Percentiles rank a stretch among this genome's conserved stretches.
These are phyloP conservation scores for Tolypeutes matacus DNA, from an alignment of 2,797 vertebrate genomes.

Conservation along the genomic window DNA sequence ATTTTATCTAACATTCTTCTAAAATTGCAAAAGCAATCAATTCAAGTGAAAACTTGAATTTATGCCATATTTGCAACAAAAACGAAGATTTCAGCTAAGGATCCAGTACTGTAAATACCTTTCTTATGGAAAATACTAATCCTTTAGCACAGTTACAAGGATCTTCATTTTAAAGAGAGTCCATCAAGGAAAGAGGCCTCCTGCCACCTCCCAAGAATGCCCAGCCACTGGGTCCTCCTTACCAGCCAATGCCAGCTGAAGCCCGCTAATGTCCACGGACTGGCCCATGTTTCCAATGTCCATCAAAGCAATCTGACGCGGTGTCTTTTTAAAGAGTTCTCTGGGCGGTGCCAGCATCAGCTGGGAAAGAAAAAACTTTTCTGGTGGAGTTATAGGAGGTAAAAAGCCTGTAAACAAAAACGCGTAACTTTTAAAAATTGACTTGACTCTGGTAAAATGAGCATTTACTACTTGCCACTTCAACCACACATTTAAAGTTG, in stretches of 20 bases:
- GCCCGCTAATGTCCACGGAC: constrained; percentile 97
- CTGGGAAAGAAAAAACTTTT: constrained; percentile 99
- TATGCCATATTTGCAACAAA: neutral
- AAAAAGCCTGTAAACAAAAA: constrained; percentile 92
- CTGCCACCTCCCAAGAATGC: neutral
- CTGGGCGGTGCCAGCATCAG: constrained; percentile 98
- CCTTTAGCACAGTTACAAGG: neutral
- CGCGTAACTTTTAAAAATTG: constrained; percentile 9
- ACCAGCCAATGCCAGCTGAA: constrained; percentile 97
- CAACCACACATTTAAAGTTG: neutral
- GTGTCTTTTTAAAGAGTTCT: constrained; percentile 99
- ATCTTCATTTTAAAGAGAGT: neutral
- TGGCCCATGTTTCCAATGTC: constrained; percentile 95
- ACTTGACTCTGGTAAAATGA: constrained; percentile 28
- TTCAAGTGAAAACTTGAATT: constrained; percentile 14
- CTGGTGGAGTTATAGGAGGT: constrained; percentile 97
- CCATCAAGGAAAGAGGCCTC: neutral
- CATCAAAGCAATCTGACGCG: constrained; percentile 97
- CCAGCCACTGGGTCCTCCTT: neutral
- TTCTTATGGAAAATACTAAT: neutral
- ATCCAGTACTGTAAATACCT: neutral
- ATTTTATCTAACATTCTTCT: constrained; percentile 42
- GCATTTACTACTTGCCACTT: constrained; percentile 12
- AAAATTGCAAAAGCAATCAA: constrained; percentile 11
- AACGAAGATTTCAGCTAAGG: neutral